A percentile compares a stretch with the other conserved stretches of the same genome.
Evolutionary conservation across 2,888 invertebrate genomes (phyloP).

Genomic region (Ptilodon capucinus): DNA sequence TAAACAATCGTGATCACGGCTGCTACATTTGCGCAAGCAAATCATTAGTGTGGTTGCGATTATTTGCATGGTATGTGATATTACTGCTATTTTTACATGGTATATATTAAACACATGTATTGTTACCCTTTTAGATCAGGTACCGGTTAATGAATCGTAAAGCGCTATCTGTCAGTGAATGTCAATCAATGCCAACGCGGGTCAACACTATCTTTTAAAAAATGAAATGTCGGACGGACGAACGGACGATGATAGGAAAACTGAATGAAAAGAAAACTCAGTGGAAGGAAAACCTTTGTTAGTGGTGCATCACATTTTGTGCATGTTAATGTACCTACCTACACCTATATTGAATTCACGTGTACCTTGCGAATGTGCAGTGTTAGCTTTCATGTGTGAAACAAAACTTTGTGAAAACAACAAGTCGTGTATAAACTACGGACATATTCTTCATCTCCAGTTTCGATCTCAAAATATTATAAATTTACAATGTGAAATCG

Average conservation of each 20-base stretch:
- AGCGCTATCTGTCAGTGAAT: too few relatives aligned
- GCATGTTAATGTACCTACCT: too few relatives aligned
- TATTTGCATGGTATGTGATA: too few relatives aligned
- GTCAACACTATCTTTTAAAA: constrained; percentile 24
- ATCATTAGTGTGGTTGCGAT: too few relatives aligned
- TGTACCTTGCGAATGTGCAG: constrained; percentile 6
- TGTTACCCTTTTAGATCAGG: too few relatives aligned
- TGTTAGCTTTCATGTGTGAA: constrained; percentile 1
- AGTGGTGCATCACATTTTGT: constrained; percentile 2
- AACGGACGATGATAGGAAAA: constrained; percentile 10
- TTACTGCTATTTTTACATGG: too few relatives aligned
- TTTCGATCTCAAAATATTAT: constrained; percentile 17
- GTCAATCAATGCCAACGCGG: constrained; percentile 3
- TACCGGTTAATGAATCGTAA: too few relatives aligned
- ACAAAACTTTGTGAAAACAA: constrained; percentile 1
- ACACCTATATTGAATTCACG: constrained; percentile 10
- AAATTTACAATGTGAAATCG: constrained; percentile 59
- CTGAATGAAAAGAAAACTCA: too few relatives aligned
- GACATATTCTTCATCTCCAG: constrained; percentile 1
- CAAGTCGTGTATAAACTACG: constrained; percentile 1
- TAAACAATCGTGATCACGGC: too few relatives aligned
- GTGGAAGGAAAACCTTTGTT: constrained; percentile 29
- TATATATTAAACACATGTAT: too few relatives aligned
- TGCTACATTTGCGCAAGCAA: too few relatives aligned
- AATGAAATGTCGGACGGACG: constrained; percentile 14